These are phyloP conservation scores for Papilio helenus DNA, from an alignment of 1,140 invertebrate species.

Conservation along the genomic window DNA sequence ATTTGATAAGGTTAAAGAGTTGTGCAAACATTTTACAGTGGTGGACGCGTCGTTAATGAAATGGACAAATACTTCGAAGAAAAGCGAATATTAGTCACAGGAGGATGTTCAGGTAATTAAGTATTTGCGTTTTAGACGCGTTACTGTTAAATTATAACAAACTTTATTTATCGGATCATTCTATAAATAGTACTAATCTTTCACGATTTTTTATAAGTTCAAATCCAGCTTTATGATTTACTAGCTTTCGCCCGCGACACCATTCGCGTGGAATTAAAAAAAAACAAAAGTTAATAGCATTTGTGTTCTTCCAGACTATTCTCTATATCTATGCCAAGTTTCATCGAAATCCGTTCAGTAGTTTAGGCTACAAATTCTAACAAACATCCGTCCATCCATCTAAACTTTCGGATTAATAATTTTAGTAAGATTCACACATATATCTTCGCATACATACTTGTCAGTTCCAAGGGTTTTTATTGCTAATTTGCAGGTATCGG, in stretches of 20 bases:
- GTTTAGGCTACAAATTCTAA: too few species aligned
- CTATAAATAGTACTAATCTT: too few species aligned
- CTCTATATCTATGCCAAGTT: too few species aligned
- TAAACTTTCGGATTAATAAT: too few species aligned
- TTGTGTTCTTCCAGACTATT: too few species aligned
- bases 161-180: neutral
- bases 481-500: slow-evolving; percentile 87
- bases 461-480: neutral
- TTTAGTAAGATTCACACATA: too few species aligned
- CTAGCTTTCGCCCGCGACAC: too few species aligned
- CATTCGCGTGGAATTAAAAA: too few species aligned
- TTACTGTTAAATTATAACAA: neutral
- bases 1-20: slow-evolving; percentile 6
- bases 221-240: neutral
- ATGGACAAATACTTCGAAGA: slow-evolving; percentile 72
- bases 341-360: too few species aligned
- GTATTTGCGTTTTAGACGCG: neutral
- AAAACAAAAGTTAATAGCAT: too few species aligned
- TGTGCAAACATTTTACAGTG: neutral
- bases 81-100: slow-evolving; percentile 72
- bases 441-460: neutral
- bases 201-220: neutral
- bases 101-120: slow-evolving; percentile 69
- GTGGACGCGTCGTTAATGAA: slow-evolving; percentile 33
- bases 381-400: too few species aligned